Base-by-base conservation (phyloP, 2,113 vertebrate genomes). In the Cromileptes altivelis region DNA sequence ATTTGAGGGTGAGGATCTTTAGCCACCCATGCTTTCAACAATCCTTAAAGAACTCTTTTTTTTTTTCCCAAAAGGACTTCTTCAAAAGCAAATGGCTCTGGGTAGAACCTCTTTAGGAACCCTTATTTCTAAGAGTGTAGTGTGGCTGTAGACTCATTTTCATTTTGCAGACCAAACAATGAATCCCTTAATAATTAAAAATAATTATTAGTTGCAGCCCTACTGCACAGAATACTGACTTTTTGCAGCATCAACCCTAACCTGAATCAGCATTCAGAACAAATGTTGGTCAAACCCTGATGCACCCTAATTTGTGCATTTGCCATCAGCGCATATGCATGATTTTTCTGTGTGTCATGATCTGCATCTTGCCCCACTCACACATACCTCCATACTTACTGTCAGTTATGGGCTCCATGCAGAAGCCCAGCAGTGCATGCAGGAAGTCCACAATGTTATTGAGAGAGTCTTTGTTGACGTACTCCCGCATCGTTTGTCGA, bases 391-490 rank as follows among this genome's bases (percentile, higher is more conserved):
- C 68, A 68, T 77, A 93, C 98, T 99, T 96, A 99, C 98, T 99
- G 94, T 99, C 98, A 57, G 98, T 98, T 88, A 98, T 96, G 2
- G 98, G 98, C 93, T 99, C 98, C 98, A 99, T 99, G 91, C 98
- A 99, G 94, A 99, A 99, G 92, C 98, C 98, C 92, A 99, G 96
- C 80, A 99, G 96, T 78, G 98, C 98, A 85, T 99, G 98, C 79
- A 99, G 96, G 95, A 99, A 99, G 96, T 99, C 98, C 94, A 99
- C 98, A 80, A 99, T 98, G 9, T 99, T 99, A 95, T 99, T 99
- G 88, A 99, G 97, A 45, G 98, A 99, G 91, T 99, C 98, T 90
- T 97, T 99, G 95, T 97, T 98, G 91, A 99, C 98, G 70, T 99
- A 99, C 88, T 99, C 98, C 85, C 97, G 97, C 97, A 99, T 97